Evolutionary conservation across 2,797 vertebrate species (phyloP).

Genomic region (Amazona ochrocephala): DNA sequence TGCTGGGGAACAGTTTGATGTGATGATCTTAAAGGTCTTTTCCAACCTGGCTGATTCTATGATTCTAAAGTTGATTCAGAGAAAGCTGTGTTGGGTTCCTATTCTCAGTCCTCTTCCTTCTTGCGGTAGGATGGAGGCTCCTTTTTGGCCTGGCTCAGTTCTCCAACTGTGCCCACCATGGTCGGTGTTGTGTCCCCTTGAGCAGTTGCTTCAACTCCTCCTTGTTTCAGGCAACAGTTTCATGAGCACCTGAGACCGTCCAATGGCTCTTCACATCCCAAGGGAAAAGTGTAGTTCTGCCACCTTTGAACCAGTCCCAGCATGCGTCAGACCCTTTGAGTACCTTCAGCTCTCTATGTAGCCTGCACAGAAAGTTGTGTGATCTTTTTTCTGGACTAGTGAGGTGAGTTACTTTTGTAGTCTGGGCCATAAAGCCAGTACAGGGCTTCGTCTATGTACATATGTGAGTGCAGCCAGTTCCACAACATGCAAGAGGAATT

Average conservation of each 20-base stretch:
- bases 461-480: neutral
- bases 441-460: too few relatives aligned
- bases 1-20: neutral
- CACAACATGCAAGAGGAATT: too few relatives aligned
- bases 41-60: neutral
- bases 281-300: too few relatives aligned
- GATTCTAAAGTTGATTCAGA: neutral
- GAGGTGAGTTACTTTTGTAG: neutral
- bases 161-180: accelerated
- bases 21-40: neutral
- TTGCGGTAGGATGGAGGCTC: neutral
- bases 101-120: neutral
- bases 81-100: accelerated
- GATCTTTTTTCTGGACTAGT: neutral
- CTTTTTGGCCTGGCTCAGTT: accelerated
- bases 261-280: too few relatives aligned
- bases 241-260: neutral
- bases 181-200: neutral
- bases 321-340: neutral
- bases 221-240: neutral
- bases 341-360: neutral
- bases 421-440: neutral
- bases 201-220: neutral
- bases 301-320: neutral
- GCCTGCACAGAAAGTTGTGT: neutral